These are phyloP conservation scores for Actenoides lindsayi DNA, from an alignment of 2,113 vertebrate genomes.

Conservation along the genomic window DNA sequence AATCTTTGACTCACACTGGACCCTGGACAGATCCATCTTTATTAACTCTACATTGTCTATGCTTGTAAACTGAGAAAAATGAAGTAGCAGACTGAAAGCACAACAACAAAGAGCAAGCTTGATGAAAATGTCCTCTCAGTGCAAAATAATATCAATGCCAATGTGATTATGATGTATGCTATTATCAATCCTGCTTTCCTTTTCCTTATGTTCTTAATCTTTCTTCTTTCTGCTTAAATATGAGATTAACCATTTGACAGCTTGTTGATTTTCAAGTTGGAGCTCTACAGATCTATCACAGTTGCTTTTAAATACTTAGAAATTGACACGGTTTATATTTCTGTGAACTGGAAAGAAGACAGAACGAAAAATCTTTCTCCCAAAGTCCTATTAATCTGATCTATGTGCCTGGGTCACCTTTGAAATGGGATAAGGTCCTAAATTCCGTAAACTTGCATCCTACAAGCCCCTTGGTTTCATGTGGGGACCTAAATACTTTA, in stretches of 20 bases:
- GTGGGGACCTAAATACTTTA: neutral
- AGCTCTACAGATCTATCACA: neutral
- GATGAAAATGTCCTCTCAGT: neutral
- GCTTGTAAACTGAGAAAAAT: neutral
- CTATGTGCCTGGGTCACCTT: neutral
- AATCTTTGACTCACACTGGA: neutral
- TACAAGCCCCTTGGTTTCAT: neutral
- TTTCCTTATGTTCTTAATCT: neutral
- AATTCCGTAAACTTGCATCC: neutral
- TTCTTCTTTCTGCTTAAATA: neutral
- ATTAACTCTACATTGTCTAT: neutral
- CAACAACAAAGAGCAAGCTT: neutral
- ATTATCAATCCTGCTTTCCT: neutral
- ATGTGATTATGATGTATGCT: neutral
- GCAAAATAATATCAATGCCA: neutral
- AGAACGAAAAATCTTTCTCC: neutral
- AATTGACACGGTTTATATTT: neutral
- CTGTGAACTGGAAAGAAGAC: neutral
- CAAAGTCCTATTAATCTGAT: neutral
- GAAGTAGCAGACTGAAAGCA: neutral
- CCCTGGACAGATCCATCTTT: neutral
- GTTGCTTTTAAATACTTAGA: neutral
- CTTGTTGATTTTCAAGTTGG: neutral
- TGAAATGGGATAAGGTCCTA: neutral
- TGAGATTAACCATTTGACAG: neutral